Conservation (phyloP, 1,140 invertebrate species). For the Drosophila bocqueti region DNA sequence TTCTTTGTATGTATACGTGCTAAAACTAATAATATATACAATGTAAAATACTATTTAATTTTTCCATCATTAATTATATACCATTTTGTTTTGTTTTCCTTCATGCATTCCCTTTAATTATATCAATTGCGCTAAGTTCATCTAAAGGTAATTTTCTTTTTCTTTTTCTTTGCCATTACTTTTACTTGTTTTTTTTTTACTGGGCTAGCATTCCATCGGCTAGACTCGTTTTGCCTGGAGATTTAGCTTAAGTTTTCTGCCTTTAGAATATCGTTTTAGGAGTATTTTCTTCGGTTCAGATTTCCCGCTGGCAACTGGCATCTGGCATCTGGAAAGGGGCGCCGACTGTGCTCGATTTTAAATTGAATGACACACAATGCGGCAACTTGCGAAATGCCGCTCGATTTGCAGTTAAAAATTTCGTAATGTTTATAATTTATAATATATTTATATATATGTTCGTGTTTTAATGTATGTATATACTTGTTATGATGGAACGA, state of each 20-base stretch:
- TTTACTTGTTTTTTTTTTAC: constrained; percentile 31
- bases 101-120: constrained; percentile 72
- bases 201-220: constrained; percentile 19
- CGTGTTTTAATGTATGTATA: constrained; percentile 63
- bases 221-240: constrained; percentile 40
- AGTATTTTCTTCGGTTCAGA: constrained; percentile 55
- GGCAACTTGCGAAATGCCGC: constrained; percentile 35
- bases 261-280: constrained; percentile 79
- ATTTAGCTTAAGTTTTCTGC: constrained; percentile 59
- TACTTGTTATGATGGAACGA: constrained; percentile 85
- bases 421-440: constrained; percentile 62
- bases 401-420: constrained; percentile 69
- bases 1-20: constrained; percentile 70
- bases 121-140: constrained; percentile 85
- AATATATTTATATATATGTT: constrained; percentile 58
- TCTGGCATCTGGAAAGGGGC: constrained; percentile 7
- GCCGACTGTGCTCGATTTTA: constrained; percentile 31
- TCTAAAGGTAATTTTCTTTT: constrained; percentile 77
- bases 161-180: constrained; percentile 27
- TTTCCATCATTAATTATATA: constrained; percentile 51
- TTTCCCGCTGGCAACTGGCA: constrained; percentile 8
- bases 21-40: constrained; percentile 84
- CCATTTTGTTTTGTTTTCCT: constrained; percentile 18
- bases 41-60: constrained; percentile 73
- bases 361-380: constrained; percentile 58